Percentiles rank a stretch among this genome's conserved stretches.
Evolutionary conservation across 2,113 vertebrate genomes (phyloP).

Genomic region (Nanorana parkeri): DNA sequence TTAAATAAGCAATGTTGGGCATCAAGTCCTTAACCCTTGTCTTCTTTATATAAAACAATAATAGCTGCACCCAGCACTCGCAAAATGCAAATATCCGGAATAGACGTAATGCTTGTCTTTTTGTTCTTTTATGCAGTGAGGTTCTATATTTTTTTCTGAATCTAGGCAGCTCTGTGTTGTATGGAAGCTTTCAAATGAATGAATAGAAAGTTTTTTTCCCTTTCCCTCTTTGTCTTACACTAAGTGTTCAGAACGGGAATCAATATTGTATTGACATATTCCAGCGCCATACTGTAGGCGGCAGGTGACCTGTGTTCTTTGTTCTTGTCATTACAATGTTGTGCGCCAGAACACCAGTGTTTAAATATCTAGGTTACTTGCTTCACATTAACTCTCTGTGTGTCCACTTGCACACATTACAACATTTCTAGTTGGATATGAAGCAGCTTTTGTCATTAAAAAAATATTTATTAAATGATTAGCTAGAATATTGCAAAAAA

Average conservation of each 20-base stretch:
- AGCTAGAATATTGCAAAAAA: too few relatives aligned
- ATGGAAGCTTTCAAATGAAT: conserved; percentile 50
- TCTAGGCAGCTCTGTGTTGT: not conserved
- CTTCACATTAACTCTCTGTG: conserved; percentile 11
- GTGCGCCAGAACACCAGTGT: conserved; percentile 52
- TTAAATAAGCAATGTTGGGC: conserved; percentile 10
- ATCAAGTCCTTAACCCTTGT: not conserved
- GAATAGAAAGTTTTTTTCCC: conserved; percentile 33
- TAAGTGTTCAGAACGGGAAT: conserved; percentile 19
- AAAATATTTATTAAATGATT: too few relatives aligned
- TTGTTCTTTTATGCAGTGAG: conserved; percentile 8
- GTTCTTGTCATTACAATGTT: conserved; percentile 35
- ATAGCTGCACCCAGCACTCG: conserved; percentile 10
- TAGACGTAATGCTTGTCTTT: conserved; percentile 7
- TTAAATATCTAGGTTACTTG: conserved; percentile 51
- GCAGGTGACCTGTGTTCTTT: conserved; percentile 28
- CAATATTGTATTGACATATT: not conserved
- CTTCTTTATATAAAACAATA: not conserved
- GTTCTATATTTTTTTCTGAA: conserved; percentile 1
- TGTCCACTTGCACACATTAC: conserved; percentile 7
- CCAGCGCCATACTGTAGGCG: conserved; percentile 38
- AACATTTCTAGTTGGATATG: too few relatives aligned
- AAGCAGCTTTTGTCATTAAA: not conserved
- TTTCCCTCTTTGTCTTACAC: conserved; percentile 6
- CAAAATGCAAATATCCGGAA: conserved; percentile 8